Base-by-base conservation (phyloP, 2,113 vertebrate genomes). In the Colinus virginianus region DNA sequence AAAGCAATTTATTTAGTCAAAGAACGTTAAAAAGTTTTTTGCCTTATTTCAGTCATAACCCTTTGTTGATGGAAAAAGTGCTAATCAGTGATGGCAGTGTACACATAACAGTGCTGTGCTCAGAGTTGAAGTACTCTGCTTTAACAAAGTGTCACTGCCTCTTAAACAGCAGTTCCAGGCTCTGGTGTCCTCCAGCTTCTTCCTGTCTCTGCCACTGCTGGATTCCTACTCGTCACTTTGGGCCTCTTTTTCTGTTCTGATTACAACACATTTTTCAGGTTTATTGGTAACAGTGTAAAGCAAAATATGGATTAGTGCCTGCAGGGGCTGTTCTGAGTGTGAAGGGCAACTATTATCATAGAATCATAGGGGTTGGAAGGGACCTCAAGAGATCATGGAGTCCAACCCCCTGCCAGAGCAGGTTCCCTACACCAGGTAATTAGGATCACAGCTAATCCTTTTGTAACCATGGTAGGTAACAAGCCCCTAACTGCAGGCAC, bases 111-210 rank as follows among this genome's bases (percentile, higher is more conserved):
- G 26, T 72, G 19, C 22, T 43, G 40, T 64, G 48, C 74, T 84
- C 43, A 19, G 38, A 83, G 40, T 8, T 72, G 45, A 84, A 49
- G 21, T 62, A 63, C 1, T n/a, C 64, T 84, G 45, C 45, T 61
- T 70, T 49, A 22, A 30, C 55, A 56, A 36, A 17, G 36, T 16
- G 59, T 12, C 20, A 19, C 8, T 2, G 6, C 51, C 62, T 51
- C 40, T 28, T 28, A 10, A 70, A 25, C 58, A 46, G 76, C 0
- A 0, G 28, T 55, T 68, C 22, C 0, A 0, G 22, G n/a, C 22
- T 62, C 34, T 32, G 0, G 0, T 1, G 1, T 48, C 55, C 30
- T 32, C 23, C 45, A 64, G 62, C 34, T 17, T 63, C 20, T 59
- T 43, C 2, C 45, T 49, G 46, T 48, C 56, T 7, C 69, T 46